phyloP scores from a whole-genome alignment of 1,140 invertebrate species.

The Bombus haemorrhoidalis region DNA sequence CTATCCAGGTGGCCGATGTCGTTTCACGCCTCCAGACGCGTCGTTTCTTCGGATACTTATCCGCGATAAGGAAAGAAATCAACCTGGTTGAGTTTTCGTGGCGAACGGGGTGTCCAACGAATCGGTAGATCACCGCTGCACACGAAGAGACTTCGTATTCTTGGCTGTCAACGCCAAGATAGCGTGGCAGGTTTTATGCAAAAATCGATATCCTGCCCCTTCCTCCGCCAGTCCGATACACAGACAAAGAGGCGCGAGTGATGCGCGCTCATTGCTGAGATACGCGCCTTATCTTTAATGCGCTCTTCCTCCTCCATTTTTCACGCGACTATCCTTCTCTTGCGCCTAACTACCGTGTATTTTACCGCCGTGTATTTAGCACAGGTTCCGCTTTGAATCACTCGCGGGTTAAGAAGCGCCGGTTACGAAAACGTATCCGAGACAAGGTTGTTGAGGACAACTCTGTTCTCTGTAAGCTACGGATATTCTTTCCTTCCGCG shows the following conservation, averaged over 20 bases:
- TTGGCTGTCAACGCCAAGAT: constrained; percentile 6
- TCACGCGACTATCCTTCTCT: not conserved
- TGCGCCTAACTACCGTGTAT: not conserved
- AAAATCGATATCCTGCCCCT: constrained; percentile 51
- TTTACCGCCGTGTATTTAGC: not conserved
- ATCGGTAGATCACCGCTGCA: not conserved
- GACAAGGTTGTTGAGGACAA: not conserved
- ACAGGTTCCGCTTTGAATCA: constrained; percentile 1
- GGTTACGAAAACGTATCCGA: not conserved
- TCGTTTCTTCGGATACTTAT: not conserved
- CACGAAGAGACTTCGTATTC: not conserved
- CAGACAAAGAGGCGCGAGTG: constrained; percentile 4
- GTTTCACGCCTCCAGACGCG: not conserved
- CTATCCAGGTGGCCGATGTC: not conserved
- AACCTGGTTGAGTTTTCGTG: not conserved
- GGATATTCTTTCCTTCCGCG: not conserved
- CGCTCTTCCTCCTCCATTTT: constrained; percentile 1
- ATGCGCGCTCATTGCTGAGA: constrained; percentile 51
- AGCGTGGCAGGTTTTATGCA: constrained; percentile 35
- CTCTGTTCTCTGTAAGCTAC: too few relatives aligned
- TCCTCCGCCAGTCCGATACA: not conserved
- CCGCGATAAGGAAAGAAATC: constrained; percentile 2
- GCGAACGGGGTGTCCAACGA: not conserved
- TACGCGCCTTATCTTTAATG: constrained; percentile 61
- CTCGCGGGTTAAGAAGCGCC: constrained; percentile 4